phyloP scores from a whole-genome alignment of 2,113 vertebrate species.

The Sylvia atricapilla region DNA sequence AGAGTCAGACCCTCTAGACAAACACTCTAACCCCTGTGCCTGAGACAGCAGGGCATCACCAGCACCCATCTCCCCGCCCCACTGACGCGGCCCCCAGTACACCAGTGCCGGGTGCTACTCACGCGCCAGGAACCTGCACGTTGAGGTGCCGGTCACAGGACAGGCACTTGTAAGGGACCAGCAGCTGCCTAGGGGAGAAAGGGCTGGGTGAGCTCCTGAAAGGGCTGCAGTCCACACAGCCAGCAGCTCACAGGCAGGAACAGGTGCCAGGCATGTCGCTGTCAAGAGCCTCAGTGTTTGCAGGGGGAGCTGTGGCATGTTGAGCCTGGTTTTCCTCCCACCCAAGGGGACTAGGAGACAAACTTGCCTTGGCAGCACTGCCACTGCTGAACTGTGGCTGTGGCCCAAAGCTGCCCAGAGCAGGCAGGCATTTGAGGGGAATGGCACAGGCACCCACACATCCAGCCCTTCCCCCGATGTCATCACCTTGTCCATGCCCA shows the following conservation, averaged over 20 bases:
- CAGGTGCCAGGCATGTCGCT: fast-evolving
- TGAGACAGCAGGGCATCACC: background rate
- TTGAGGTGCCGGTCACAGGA: conserved; percentile 62
- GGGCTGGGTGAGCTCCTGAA: background rate
- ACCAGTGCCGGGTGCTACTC: conserved; percentile 28
- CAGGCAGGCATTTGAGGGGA: background rate
- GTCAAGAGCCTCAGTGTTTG: background rate
- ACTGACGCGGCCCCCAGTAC: fast-evolving
- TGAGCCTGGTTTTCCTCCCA: background rate
- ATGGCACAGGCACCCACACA: fast-evolving
- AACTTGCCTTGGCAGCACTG: background rate
- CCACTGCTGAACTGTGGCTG: background rate
- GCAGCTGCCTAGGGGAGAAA: background rate
- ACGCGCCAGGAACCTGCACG: conserved; percentile 75
- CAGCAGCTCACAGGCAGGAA: background rate
- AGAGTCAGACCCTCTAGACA: background rate
- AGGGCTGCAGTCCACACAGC: background rate
- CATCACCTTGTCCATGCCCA: fast-evolving
- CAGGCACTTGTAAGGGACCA: background rate
- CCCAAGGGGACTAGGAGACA: background rate
- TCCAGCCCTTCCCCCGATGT: fast-evolving
- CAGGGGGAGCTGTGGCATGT: background rate
- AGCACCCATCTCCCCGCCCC: fast-evolving
- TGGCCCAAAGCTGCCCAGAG: background rate
- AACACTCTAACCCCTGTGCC: background rate